Conservation (phyloP, 2,888 invertebrate genomes). For the Sphinx pinastri region DNA sequence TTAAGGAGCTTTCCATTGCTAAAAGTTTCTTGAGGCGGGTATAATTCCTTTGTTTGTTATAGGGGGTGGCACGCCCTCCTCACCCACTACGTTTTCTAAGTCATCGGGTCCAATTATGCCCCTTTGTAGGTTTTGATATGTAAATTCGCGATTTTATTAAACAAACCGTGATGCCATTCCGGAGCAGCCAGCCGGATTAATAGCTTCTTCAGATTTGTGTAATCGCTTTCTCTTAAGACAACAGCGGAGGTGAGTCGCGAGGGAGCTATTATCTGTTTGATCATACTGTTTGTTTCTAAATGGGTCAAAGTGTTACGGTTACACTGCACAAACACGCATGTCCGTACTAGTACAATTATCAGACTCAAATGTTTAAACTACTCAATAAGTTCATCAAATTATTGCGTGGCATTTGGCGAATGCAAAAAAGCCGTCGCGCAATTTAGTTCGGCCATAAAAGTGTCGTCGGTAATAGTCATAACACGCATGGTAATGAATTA, state of each 20-base stretch:
- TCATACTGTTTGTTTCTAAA: conserved; percentile 44
- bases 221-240: conserved; percentile 84
- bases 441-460: conserved; percentile 39
- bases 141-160: conserved; percentile 84
- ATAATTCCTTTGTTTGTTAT: conserved; percentile 84
- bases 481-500: conserved; percentile 72
- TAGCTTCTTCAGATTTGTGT: conserved; percentile 84
- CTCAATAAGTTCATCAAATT: neutral
- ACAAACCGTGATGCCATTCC: conserved; percentile 84
- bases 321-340: neutral
- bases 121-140: conserved; percentile 85
- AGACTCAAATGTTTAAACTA: neutral
- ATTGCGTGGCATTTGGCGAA: neutral
- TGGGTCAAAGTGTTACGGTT: conserved; percentile 37
- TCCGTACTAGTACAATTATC: neutral
- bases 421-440: conserved; percentile 33
- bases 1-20: conserved; percentile 85
- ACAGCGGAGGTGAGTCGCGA: conserved; percentile 70
- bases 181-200: conserved; percentile 83
- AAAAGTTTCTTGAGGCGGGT: conserved; percentile 85
- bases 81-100: conserved; percentile 83
- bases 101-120: conserved; percentile 85
- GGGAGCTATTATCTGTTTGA: conserved; percentile 68
- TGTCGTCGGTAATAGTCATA: conserved; percentile 53
- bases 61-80: conserved; percentile 71